phyloP scores from a whole-genome alignment of 2,888 invertebrate species.

The Leptopilina syphax region DNA sequence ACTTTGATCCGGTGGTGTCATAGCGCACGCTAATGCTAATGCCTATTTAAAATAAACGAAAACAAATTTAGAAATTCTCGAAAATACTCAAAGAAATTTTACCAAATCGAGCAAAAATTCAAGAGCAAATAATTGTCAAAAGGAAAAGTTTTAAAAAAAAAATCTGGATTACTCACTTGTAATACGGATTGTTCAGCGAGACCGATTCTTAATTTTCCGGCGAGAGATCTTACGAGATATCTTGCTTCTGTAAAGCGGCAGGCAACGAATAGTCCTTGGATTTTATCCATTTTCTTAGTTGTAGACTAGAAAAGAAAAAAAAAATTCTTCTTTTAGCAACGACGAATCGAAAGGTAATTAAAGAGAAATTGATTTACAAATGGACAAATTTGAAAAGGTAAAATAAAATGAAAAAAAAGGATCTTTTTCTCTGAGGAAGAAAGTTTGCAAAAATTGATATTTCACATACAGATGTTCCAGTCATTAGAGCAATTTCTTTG shows the following conservation, averaged over 20 bases:
- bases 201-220: constrained; percentile 97
- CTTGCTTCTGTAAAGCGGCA: constrained; percentile 92
- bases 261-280: constrained; percentile 94
- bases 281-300: constrained; percentile 92
- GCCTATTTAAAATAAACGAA: constrained; percentile 79
- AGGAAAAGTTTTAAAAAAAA: not conserved
- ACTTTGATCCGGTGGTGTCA: constrained; percentile 86
- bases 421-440: not conserved
- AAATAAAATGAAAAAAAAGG: constrained; percentile 40
- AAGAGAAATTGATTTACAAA: too few species aligned
- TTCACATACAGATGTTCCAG: constrained; percentile 84
- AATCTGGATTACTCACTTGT: constrained; percentile 70
- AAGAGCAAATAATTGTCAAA: not conserved
- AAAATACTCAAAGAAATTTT: too few species aligned
- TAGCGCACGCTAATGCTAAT: constrained; percentile 89
- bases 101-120: not conserved
- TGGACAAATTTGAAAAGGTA: not conserved
- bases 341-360: not conserved
- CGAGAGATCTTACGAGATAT: constrained; percentile 92
- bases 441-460: constrained; percentile 36
- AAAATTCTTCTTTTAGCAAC: too few species aligned
- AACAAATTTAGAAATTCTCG: not conserved
- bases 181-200: constrained; percentile 97
- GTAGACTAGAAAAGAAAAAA: constrained; percentile 80
- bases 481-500: constrained; percentile 91